Base-by-base conservation (phyloP, 2,888 invertebrate species). In the Timandra comae region DNA sequence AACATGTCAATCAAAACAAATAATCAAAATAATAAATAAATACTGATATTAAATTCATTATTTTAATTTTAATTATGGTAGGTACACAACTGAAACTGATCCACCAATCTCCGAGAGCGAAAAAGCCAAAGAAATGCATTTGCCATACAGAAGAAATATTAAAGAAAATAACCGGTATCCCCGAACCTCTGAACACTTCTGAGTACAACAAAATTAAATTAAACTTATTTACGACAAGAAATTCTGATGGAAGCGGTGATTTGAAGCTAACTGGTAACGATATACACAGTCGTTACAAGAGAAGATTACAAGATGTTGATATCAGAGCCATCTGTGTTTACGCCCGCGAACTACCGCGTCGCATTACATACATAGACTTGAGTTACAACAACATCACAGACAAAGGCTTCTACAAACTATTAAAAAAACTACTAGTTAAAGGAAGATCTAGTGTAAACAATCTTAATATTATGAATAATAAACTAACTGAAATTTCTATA, bases 321-420 rank as follows among this genome's bases (percentile, higher is more conserved):
- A 75, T 90, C 20, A 52, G 64, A 32, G 79, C 80, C 7, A 73
- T 91, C 11, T 64, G 74, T n/a, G 19, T 62, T 1, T 90, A 89
- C 38, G 47, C 89, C 1, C 59, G 56, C 20, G 65, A 76, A 27
- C 56, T 85, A 35, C 69, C 73, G 0, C 52, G 63, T 11, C 61
- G 87, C 29, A 78, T 91, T 2, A 74, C 74, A 0, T 81, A 71
- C 29, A 27, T 90, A 1, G 87, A 88, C 47, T 58, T 91, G 3
- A 72, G 86, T 12, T 89, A 88, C 49, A 91, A 91, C 41, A 50
- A 80, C 27, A 86, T 91, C 6, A 86, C 86, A 0, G 87, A 89
- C 41, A 40, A 39, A 8, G 88, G 88, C 0, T 75, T 89, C 11
- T 60, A 58, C 26, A 78, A 72, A 38, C 44, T 88, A 7, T 44